Evolutionary conservation across 2,797 vertebrate genomes (phyloP), one percentile per base, ranked within the genome.

Genomic region (Fundulus diaphanus): DNA sequence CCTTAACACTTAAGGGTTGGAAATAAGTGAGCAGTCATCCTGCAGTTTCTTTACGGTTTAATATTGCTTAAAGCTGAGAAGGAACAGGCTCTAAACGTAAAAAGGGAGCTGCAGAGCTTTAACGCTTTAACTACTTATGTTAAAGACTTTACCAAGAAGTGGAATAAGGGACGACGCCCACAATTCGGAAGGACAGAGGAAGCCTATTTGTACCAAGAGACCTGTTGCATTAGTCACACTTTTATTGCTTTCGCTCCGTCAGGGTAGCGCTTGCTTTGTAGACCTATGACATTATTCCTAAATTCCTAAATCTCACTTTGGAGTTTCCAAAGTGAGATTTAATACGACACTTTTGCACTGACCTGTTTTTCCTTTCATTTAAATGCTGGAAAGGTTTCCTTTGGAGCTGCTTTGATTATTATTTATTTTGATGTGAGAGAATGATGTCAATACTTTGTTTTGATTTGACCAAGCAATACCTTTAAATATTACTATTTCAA

Each of bases 211-310:
- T 74, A 73, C 74, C 77, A 3, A 3, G 9, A 68, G 79, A 86
- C 66, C 72, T 63, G 70, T 52, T 56, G 75, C 79, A 82, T 88
- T 83, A 86, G 85, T 91, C 86, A 86, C 83, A 86, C 81, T 87
- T 89, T 85, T 87, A 89, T 85, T 84, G 80, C 66, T 79, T 82
- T 80, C 65, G 76, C 83, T 72, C 74, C 78, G 79, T 70, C 37
- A 9, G 67, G 84, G 74, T 56, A 68, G 35, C n/a, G 48, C 72
- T 85, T 72, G 59, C 77, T 65, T 72, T 78, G 76, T 80, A 78
- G 87, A 82, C 80, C 79, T 81, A 82, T 81, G 77, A 90, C 80
- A 72, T 87, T 80, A 85, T 83, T 87, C 77, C 81, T 72, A 66
- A 5, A 37, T 37, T 80, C 73, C 27, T n/a, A n/a, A n/a, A n/a